Conservation (phyloP, 2,888 invertebrate species). For the Drosophila monieri region DNA sequence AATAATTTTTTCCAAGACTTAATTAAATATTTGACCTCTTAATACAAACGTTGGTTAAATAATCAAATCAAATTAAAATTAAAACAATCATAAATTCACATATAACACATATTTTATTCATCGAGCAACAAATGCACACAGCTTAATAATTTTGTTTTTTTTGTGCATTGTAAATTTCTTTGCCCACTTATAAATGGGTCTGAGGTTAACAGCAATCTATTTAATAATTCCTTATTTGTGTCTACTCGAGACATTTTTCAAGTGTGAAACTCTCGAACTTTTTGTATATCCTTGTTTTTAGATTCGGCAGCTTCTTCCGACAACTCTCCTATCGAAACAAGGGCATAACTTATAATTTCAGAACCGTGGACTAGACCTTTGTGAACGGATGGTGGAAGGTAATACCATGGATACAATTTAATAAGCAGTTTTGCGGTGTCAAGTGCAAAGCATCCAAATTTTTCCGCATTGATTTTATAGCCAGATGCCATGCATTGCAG, state of each 20-base stretch:
- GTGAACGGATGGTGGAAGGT: not conserved
- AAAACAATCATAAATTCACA: too few relatives aligned
- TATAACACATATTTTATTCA: too few relatives aligned
- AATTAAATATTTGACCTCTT: too few relatives aligned
- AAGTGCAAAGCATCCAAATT: too few relatives aligned
- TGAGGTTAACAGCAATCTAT: slow-evolving; percentile 7
- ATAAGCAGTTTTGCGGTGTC: not conserved
- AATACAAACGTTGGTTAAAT: too few relatives aligned
- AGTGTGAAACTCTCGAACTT: slow-evolving; percentile 1
- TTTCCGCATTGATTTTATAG: too few relatives aligned
- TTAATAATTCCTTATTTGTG: slow-evolving; percentile 4
- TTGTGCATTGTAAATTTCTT: not conserved
- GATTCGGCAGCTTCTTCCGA: not conserved
- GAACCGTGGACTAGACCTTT: not conserved
- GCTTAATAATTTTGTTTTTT: not conserved
- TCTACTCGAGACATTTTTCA: not conserved
- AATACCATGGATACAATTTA: not conserved
- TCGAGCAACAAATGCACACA: too few relatives aligned
- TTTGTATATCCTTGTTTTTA: slow-evolving; percentile 4
- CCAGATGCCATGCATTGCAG: too few relatives aligned
- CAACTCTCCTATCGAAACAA: not conserved
- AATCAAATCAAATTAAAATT: too few relatives aligned
- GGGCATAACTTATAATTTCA: not conserved
- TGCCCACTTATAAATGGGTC: slow-evolving; percentile 3
- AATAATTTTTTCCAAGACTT: too few relatives aligned